A percentile compares a stretch with the other conserved stretches of the same genome.
Evolutionary conservation across 2,888 invertebrate species (phyloP).

Genomic region (Epirrhoe tristata): DNA sequence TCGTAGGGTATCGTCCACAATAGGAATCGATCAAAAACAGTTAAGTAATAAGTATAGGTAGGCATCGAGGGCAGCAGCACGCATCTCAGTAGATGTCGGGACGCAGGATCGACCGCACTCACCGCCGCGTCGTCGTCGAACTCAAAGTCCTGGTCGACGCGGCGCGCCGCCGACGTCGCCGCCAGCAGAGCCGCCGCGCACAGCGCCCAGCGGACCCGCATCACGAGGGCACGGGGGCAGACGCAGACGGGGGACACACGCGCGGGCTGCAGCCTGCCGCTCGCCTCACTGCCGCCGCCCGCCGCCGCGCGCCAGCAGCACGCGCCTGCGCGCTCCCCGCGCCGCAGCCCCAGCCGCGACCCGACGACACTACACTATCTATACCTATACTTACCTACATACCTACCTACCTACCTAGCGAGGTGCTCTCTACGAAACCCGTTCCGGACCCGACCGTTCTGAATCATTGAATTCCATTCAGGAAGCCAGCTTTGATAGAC

Average conservation of each 20-base stretch:
- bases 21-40: not conserved
- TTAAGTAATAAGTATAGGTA: not conserved
- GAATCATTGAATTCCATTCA: no score
- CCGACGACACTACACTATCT: not conserved
- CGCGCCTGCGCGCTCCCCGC: conserved; percentile 26
- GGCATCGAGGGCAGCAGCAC: not conserved
- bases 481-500: no score
- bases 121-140: conserved; percentile 77
- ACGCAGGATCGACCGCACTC: conserved; percentile 44
- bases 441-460: no score
- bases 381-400: conserved; percentile 1
- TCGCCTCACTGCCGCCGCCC: conserved; percentile 27
- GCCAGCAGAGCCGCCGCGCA: conserved; percentile 52
- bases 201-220: conserved; percentile 49
- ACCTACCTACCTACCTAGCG: not conserved
- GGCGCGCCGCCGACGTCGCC: conserved; percentile 50
- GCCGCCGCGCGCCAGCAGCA: conserved; percentile 26
- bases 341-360: not conserved
- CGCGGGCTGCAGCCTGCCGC: conserved; percentile 22
- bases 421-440: not conserved
- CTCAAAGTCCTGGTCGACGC: conserved; percentile 76
- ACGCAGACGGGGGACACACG: conserved; percentile 15
- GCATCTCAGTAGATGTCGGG: not conserved
- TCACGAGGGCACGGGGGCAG: conserved; percentile 28
- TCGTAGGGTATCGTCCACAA: no score